phyloP scores from a whole-genome alignment of 2,797 vertebrate species.

The Bothrops alternatus region DNA sequence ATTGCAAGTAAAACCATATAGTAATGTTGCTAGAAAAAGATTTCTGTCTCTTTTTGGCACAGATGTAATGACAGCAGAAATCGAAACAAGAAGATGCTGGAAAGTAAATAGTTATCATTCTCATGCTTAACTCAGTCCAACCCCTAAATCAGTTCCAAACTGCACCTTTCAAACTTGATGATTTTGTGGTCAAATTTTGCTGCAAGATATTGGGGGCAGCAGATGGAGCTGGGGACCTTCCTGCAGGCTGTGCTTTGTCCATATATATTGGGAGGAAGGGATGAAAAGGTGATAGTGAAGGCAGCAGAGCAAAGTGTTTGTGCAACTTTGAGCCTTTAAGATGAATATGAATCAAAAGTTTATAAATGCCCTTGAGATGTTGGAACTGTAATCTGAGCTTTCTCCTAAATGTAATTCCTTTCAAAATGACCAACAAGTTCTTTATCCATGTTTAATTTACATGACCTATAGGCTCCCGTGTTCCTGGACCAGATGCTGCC shows the following conservation, averaged over 20 bases:
- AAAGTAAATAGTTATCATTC: neutral
- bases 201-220: neutral
- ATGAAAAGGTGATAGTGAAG: no score
- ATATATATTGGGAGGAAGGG: no score
- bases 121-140: neutral
- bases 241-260: neutral
- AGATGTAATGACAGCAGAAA: neutral
- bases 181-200: neutral
- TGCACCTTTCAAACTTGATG: neutral
- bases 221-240: neutral
- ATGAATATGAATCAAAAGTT: neutral
- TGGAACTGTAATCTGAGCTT: neutral
- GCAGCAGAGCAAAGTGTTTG: neutral
- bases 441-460: neutral
- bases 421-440: neutral
- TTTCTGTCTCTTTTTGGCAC: neutral
- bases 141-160: neutral
- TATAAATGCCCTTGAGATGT: neutral
- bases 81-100: neutral
- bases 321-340: neutral
- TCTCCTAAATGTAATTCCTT: neutral
- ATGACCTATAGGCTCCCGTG: neutral
- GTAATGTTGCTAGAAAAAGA: neutral
- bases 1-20: neutral
- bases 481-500: neutral